phyloP scores from a whole-genome alignment of 1,140 invertebrate genomes.

The Leptonema lineaticorne region DNA sequence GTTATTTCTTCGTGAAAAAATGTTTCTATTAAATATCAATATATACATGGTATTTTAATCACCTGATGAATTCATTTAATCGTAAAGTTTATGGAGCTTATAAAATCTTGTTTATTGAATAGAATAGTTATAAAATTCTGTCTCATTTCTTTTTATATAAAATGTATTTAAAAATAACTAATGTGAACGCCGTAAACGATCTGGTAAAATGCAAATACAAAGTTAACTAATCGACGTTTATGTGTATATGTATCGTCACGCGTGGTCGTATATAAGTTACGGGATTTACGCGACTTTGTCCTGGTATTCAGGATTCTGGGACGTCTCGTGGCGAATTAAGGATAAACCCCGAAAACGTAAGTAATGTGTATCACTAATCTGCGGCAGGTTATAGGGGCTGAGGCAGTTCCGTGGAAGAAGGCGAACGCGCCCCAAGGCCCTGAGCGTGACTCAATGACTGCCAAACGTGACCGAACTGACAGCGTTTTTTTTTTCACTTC shows the following conservation, averaged over 20 bases:
- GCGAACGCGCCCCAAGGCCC: slow-evolving; percentile 17
- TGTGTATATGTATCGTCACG: slow-evolving; percentile 3
- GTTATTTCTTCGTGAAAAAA: too few relatives aligned
- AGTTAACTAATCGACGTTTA: not conserved
- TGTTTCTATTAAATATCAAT: too few relatives aligned
- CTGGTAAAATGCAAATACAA: too few relatives aligned
- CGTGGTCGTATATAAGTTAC: slow-evolving; percentile 12
- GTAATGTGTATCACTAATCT: slow-evolving; percentile 30
- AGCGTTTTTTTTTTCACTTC: not conserved
- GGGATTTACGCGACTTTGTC: slow-evolving; percentile 13
- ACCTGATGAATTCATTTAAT: too few relatives aligned
- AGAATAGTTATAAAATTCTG: too few relatives aligned
- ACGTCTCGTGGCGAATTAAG: slow-evolving; percentile 10
- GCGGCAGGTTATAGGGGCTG: slow-evolving; percentile 11
- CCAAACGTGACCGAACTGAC: slow-evolving; percentile 35
- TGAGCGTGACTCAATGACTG: slow-evolving; percentile 41
- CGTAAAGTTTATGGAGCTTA: too few relatives aligned
- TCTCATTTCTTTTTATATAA: too few relatives aligned
- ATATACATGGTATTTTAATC: too few relatives aligned
- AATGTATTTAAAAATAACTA: too few relatives aligned
- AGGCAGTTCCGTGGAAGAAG: not conserved
- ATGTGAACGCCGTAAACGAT: too few relatives aligned
- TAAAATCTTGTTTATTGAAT: too few relatives aligned
- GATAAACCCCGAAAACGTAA: slow-evolving; percentile 20
- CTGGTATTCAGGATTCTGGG: slow-evolving; percentile 7